Base-by-base conservation (phyloP, 2,888 invertebrate species). In the Agonopterix heracliana region DNA sequence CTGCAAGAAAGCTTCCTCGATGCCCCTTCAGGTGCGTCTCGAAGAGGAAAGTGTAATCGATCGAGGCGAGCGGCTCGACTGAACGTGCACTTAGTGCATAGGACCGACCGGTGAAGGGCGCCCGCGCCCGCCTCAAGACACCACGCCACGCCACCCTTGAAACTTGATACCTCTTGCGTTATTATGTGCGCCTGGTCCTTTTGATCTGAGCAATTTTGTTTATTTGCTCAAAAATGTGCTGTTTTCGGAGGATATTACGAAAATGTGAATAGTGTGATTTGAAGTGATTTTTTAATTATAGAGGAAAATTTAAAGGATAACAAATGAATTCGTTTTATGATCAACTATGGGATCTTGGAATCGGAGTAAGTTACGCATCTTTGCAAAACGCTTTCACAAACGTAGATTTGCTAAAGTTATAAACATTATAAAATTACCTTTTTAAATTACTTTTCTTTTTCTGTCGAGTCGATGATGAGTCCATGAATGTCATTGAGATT, bases 11-110 rank as follows among this genome's bases (percentile, higher is more conserved):
- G 26, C 26, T 26, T 26, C 26, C 26, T 26, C 26, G 7, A 5
- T 26, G 26, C 26, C 26, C 26, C 26, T 26, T 26, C 26, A 26
- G 26, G 38, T 38, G 38, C 9, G 9, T 38, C 38, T 9, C 38
- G 38, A 43, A 65, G 41, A 66, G 73, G 76, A 79, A 80, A 79
- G 74, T 76, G 60, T 36, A 42, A 66, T 63, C 76, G 80, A 82
- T 85, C 82, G 79, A 76, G 78, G 75, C 60, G 65, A 57, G 61
- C 66, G 66, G 66, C 66, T 66, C 64, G 66, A 63, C 57, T 59
- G 63, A 64, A 61, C 57, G 64, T 81, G 83, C 85, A 83, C 76
- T 82, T 74, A 68, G 72, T 77, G 78, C 80, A 81, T 71, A 74
- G 78, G 71, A 66, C 63, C 69, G 67, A n/a, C n/a, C 26, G 26